Evolutionary conservation across 2,797 vertebrate genomes (phyloP).

Genomic region (Syngnathus rostellatus): DNA sequence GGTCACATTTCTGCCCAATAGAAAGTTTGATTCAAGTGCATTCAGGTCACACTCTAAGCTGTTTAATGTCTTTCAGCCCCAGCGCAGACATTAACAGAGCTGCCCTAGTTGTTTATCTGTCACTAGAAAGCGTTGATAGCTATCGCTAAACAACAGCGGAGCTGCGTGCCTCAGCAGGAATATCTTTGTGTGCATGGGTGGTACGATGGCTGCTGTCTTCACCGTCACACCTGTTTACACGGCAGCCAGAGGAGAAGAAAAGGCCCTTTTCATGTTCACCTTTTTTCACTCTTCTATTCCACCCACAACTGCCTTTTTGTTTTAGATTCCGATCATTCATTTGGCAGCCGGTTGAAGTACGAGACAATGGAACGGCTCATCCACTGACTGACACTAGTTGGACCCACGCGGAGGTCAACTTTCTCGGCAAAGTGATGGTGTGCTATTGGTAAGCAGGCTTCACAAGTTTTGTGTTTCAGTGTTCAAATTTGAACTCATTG

Average conservation of each 20-base stretch:
- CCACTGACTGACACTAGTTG: conserved; percentile 25
- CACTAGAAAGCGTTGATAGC: conserved; percentile 64
- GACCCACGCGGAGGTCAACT: conserved; percentile 19
- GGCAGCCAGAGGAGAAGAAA: conserved; percentile 32
- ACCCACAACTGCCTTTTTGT: conserved; percentile 22
- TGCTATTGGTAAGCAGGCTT: background rate
- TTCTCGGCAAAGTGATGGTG: conserved; percentile 16
- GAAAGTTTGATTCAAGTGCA: background rate
- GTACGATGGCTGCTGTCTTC: conserved; percentile 31
- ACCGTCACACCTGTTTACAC: conserved; percentile 52
- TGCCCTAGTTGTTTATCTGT: conserved; percentile 38
- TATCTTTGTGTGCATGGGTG: conserved; percentile 37
- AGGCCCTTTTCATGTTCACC: conserved; percentile 30
- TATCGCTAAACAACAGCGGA: conserved; percentile 53
- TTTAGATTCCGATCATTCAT: conserved; percentile 44
- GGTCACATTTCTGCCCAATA: background rate
- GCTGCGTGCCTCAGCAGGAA: conserved; percentile 38
- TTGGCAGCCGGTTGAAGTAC: conserved; percentile 26
- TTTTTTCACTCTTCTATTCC: conserved; percentile 17
- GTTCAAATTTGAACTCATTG: background rate
- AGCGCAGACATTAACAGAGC: conserved; percentile 29
- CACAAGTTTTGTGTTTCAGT: background rate
- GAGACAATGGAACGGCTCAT: conserved; percentile 21
- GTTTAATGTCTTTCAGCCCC: conserved; percentile 52
- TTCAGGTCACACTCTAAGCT: conserved; percentile 29